Percentiles rank a stretch among this genome's conserved stretches.
phyloP scores from a whole-genome alignment of 2,888 invertebrate species.

The Anagyrus pseudococci region DNA sequence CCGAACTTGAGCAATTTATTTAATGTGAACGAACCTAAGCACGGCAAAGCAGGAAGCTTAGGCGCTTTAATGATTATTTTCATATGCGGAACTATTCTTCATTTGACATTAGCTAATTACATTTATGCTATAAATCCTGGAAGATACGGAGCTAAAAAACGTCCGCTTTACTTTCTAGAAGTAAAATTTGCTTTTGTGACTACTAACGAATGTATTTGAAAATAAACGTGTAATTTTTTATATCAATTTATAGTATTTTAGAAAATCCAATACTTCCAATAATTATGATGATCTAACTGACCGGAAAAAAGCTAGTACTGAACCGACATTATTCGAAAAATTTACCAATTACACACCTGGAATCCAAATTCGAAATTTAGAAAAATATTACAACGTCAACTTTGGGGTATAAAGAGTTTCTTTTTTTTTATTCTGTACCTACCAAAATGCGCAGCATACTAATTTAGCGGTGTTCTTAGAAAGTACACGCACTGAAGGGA shows the following conservation, averaged over 20 bases:
- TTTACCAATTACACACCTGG: constrained; percentile 53
- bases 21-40: constrained; percentile 42
- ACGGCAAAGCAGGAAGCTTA: constrained; percentile 54
- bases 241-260: not conserved
- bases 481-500: constrained; percentile 46
- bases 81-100: constrained; percentile 70
- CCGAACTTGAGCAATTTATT: constrained; percentile 58
- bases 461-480: constrained; percentile 35
- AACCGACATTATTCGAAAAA: constrained; percentile 52
- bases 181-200: constrained; percentile 23
- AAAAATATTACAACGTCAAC: constrained; percentile 54
- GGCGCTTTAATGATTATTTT: constrained; percentile 75
- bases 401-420: constrained; percentile 41
- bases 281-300: constrained; percentile 4
- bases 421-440: not conserved
- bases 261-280: not conserved
- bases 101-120: constrained; percentile 79
- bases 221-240: not conserved
- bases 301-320: not conserved
- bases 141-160: constrained; percentile 79
- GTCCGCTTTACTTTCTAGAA: constrained; percentile 74
- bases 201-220: not conserved
- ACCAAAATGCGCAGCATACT: not conserved
- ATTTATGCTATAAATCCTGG: constrained; percentile 86
- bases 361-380: constrained; percentile 64